These are phyloP conservation scores for Stratiomys singularior DNA, from an alignment of 2,888 invertebrate genomes.

Conservation along the genomic window DNA sequence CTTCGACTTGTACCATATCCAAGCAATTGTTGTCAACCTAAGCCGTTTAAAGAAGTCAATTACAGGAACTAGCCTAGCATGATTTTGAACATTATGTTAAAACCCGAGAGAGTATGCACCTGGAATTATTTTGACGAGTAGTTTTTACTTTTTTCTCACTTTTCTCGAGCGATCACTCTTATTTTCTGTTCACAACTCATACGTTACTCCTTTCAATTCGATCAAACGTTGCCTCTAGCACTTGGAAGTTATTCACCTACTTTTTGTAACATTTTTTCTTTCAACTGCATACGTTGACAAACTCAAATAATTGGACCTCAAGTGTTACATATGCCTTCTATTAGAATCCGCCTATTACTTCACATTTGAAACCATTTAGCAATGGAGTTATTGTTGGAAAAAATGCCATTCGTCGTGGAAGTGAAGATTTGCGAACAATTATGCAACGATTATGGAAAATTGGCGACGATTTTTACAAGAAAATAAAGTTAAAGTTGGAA, in stretches of 20 bases:
- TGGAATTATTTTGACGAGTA: neutral
- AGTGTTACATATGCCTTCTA: constrained; percentile 33
- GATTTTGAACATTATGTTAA: neutral
- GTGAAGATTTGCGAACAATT: constrained; percentile 44
- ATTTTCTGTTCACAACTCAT: neutral
- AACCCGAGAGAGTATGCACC: neutral
- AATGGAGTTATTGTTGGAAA: constrained; percentile 2
- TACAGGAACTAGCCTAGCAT: constrained; percentile 42
- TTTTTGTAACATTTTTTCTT: neutral
- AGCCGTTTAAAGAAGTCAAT: constrained; percentile 25
- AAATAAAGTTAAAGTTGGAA: neutral
- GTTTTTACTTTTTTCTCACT: constrained; percentile 38
- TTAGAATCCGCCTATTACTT: constrained; percentile 9
- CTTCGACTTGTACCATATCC: neutral
- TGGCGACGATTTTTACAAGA: neutral
- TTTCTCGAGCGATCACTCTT: neutral
- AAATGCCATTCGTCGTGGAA: constrained; percentile 17
- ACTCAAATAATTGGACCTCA: constrained; percentile 21
- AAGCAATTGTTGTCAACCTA: neutral
- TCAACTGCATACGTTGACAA: constrained; percentile 5
- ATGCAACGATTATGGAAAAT: constrained; percentile 32
- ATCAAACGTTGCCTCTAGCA: neutral
- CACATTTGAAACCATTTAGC: neutral
- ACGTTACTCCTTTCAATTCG: neutral
- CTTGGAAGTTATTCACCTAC: constrained; percentile 21